Base-by-base conservation (phyloP, 1,140 invertebrate species). In the Caligus rogercresseyi region DNA sequence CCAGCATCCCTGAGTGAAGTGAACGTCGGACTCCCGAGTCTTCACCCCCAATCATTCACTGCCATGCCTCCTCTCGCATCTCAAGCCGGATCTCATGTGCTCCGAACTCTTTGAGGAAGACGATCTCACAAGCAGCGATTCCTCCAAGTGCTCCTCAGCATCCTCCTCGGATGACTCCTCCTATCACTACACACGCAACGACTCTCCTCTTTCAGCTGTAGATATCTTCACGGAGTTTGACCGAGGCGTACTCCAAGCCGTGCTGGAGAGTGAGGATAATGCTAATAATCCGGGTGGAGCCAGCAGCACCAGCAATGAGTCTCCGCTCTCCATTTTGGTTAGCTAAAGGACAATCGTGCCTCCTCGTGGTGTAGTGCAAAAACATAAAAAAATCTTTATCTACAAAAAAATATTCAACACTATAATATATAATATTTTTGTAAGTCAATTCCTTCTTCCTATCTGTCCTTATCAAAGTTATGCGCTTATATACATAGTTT, bases 211-310 rank as follows among this genome's bases (percentile, higher is more conserved):
- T 25, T 60, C 57, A 43, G 57, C 57, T 31, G 57, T 60, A 25
- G 57, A 60, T 60, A 60, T 60, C 3, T 60, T 60, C 57, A 60
- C 57, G 21, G 57, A 60, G 14, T 60, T 26, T 25, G 26, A 60
- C 43, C 21, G 20, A 18, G 18, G 26, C 16, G 26, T 60, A 18
- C 20, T 60, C 16, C 57, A 60, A 31, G 24, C 57, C n/a, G 26
- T 60, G 13, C 25, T 60, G 7, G 57, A 60, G 7, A 18, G n/a
- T 18, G 57, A 18, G 15, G 57, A 60, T 14, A 16, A 57, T n/a
- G n/a, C n/a, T n/a, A n/a, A n/a, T n/a, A n/a, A n/a, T n/a, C 7
- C 7, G n/a, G 7, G 7, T n/a, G 31, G 31, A 11, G 31, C 31
- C 7, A 11, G 7, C 31, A 43, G 31, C 31, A 43, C 7, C n/a